Base-by-base conservation (phyloP, 2,888 invertebrate species). In the Apeira syringaria region DNA sequence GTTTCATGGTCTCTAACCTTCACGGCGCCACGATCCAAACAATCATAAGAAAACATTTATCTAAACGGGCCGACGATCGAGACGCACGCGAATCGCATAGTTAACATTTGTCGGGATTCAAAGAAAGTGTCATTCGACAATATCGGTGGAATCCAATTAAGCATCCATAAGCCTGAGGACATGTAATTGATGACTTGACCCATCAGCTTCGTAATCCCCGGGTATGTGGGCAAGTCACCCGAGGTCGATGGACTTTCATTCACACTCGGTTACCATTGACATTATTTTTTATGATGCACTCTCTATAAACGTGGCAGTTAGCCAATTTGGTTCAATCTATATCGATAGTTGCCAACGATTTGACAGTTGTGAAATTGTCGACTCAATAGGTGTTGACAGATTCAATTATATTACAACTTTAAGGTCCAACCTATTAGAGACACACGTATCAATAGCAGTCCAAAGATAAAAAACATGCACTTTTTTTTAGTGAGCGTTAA, bases 241-340 rank as follows among this genome's bases (percentile, higher is more conserved):
- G 63, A 55, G 78, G 74, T 76, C 72, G 64, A 65, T 49, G 69
- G 53, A 72, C 74, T 71, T 64, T 59, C 69, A 68, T 68, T 70
- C 64, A 67, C 59, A 60, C 43, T 47, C 41, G 38, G 40, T 57
- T 50, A 59, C 56, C 58, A 59, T 61, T 59, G 61, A 59, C 62
- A 59, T 61, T 31, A 11, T 52, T 59, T 64, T 60, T 64, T 61
- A 60, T 56, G 56, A 60, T 60, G 64, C 51, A 45, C 47, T 46
- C 52, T 50, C 54, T 46, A 62, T 60, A 60, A 59, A 52, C 47
- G 61, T 56, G 59, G 58, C 58, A 49, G 59, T 65, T 62, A 61
- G 69, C 60, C 64, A 68, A 67, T 68, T 67, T 56, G 53, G 61
- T 64, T 60, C 69, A 65, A 68, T 68, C 52, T 53, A 53, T 43